Evolutionary conservation across 2,113 vertebrate genomes (phyloP).

Genomic region (Prunella himalayana): DNA sequence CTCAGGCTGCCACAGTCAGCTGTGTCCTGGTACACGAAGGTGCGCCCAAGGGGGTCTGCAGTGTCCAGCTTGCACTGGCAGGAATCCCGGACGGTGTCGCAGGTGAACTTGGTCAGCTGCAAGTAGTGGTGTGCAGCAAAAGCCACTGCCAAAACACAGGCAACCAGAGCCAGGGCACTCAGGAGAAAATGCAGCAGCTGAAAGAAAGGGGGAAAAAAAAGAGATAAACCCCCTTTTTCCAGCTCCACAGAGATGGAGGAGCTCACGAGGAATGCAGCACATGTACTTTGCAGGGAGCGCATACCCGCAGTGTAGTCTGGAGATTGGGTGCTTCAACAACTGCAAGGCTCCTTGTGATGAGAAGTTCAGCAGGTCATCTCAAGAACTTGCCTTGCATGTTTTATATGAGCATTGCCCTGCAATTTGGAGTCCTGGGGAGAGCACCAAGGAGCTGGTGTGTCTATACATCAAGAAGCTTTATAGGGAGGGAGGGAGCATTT

Average conservation of each 20-base stretch:
- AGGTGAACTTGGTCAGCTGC: slow-evolving; percentile 78
- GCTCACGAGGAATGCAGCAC: background rate
- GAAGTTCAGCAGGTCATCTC: background rate
- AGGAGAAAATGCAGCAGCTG: slow-evolving; percentile 92
- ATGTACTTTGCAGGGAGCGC: background rate
- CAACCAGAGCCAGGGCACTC: slow-evolving; percentile 79
- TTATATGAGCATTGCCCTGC: background rate
- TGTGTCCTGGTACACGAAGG: slow-evolving; percentile 79
- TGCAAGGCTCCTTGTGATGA: background rate
- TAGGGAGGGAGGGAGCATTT: background rate
- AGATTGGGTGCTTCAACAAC: background rate
- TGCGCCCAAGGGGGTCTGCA: slow-evolving; percentile 82
- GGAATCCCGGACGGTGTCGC: slow-evolving; percentile 36
- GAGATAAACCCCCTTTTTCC: background rate
- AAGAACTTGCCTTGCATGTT: background rate
- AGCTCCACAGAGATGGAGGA: background rate
- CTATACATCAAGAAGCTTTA: background rate
- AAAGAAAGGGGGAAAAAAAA: background rate
- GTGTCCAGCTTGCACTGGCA: slow-evolving; percentile 84
- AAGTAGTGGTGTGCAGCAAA: slow-evolving; percentile 84
- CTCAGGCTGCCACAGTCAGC: slow-evolving; percentile 79
- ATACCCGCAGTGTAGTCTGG: rapidly evolving
- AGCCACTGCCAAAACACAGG: slow-evolving; percentile 83
- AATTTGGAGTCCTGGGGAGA: background rate
- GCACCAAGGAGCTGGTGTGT: background rate